phyloP scores from a whole-genome alignment of 2,797 vertebrate species.

The Halcyon smyrnensis region DNA sequence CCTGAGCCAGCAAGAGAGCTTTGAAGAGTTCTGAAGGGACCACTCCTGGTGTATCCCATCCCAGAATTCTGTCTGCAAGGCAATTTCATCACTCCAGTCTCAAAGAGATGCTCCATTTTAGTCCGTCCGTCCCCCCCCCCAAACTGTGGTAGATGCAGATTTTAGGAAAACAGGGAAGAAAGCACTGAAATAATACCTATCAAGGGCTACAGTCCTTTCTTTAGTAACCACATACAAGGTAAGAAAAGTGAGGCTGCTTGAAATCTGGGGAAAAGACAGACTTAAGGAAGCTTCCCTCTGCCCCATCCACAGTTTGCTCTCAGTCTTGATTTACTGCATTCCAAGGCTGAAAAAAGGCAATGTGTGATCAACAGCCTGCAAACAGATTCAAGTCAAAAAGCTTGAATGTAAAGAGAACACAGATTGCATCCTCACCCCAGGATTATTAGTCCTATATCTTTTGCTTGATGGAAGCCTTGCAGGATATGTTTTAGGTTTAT shows the following conservation, averaged over 20 bases:
- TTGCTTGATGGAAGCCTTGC: not conserved
- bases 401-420: not conserved
- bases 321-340: not conserved
- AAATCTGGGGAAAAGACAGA: not conserved
- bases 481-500: not conserved
- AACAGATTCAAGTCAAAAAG: not conserved
- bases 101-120: not conserved
- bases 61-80: not conserved
- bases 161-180: not conserved
- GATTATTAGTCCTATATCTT: not conserved
- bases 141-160: not conserved
- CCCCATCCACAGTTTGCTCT: not conserved
- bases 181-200: not conserved
- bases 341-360: not conserved
- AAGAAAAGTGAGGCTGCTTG: not conserved
- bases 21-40: not conserved
- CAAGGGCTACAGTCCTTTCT: not conserved
- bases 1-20: not conserved
- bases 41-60: not conserved
- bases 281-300: not conserved
- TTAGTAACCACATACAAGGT: not conserved
- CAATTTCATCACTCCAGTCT: rapidly evolving
- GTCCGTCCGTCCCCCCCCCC: rapidly evolving
- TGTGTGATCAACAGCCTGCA: not conserved
- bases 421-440: not conserved